Evolutionary conservation across 1,140 invertebrate species (phyloP).

Genomic region (Aphelinus certus): DNA sequence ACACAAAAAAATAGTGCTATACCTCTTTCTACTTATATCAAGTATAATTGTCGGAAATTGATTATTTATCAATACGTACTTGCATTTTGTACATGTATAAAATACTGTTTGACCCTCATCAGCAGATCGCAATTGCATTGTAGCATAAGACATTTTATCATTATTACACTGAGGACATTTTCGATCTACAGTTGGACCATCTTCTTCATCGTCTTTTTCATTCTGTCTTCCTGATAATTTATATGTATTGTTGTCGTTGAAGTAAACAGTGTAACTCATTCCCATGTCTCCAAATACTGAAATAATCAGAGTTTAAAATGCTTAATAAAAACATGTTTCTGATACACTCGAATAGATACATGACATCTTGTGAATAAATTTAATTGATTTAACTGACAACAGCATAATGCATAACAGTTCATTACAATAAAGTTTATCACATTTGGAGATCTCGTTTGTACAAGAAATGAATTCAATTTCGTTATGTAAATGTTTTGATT

Average conservation of each 20-base stretch:
- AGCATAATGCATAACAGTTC: too few relatives aligned
- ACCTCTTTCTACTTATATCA: neutral
- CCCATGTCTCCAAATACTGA: slow-evolving; percentile 73
- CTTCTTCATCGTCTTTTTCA: slow-evolving; percentile 65
- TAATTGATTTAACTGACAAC: too few relatives aligned
- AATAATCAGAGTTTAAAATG: slow-evolving; percentile 46
- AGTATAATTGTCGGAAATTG: slow-evolving; percentile 1
- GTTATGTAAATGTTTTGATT: too few relatives aligned
- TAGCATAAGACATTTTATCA: slow-evolving; percentile 93
- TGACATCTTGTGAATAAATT: too few relatives aligned
- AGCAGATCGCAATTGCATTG: slow-evolving; percentile 92
- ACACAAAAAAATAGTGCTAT: slow-evolving; percentile 43
- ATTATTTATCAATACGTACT: slow-evolving; percentile 69
- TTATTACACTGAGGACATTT: slow-evolving; percentile 90
- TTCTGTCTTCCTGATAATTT: slow-evolving; percentile 55
- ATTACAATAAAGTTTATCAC: too few relatives aligned
- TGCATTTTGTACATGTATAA: slow-evolving; percentile 95
- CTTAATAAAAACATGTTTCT: slow-evolving; percentile 9
- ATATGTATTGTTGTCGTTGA: slow-evolving; percentile 70
- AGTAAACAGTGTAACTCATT: slow-evolving; percentile 74
- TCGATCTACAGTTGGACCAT: slow-evolving; percentile 85
- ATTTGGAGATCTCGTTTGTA: too few relatives aligned
- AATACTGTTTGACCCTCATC: slow-evolving; percentile 99
- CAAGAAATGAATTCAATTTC: too few relatives aligned
- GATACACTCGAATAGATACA: slow-evolving; percentile 1